Conservation (phyloP, 2,888 invertebrate genomes). For the Drosophila stalkeri region DNA sequence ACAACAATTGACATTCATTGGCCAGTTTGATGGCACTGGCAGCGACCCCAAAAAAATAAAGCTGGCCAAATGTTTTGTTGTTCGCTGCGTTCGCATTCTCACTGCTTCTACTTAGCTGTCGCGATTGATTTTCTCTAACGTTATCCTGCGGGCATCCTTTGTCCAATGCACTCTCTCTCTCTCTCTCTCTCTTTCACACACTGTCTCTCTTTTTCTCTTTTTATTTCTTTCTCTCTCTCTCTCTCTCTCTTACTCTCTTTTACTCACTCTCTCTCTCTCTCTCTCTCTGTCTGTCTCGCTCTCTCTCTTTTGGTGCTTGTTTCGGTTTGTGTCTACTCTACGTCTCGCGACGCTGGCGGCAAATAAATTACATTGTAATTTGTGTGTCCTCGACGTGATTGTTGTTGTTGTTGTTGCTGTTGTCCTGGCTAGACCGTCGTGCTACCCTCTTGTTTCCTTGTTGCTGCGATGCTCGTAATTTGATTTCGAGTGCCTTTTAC, state of each 20-base stretch:
- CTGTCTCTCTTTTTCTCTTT: background rate
- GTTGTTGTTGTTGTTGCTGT: constrained; percentile 42
- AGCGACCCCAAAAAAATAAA: constrained; percentile 20
- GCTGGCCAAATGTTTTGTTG: constrained; percentile 30
- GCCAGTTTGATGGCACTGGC: constrained; percentile 69
- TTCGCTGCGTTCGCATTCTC: constrained; percentile 24
- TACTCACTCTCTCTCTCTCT: background rate
- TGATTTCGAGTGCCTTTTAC: constrained; percentile 70
- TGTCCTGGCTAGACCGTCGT: constrained; percentile 58
- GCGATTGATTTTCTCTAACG: constrained; percentile 76
- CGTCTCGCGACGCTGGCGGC: constrained; percentile 60
- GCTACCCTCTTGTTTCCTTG: constrained; percentile 50
- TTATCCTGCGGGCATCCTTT: constrained; percentile 33
- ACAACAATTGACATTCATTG: constrained; percentile 78
- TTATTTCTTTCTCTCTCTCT: too few species aligned
- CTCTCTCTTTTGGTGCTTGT: background rate
- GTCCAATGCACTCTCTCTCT: background rate
- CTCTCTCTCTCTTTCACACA: background rate
- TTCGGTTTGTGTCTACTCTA: constrained; percentile 21
- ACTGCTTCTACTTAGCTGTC: constrained; percentile 54
- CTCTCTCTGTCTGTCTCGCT: background rate
- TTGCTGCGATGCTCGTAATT: constrained; percentile 63
- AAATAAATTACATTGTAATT: constrained; percentile 83
- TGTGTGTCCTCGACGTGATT: constrained; percentile 68
- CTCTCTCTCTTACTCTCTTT: too few species aligned